phyloP scores from a whole-genome alignment of 2,113 vertebrate species.

The Acinonyx jubatus region DNA sequence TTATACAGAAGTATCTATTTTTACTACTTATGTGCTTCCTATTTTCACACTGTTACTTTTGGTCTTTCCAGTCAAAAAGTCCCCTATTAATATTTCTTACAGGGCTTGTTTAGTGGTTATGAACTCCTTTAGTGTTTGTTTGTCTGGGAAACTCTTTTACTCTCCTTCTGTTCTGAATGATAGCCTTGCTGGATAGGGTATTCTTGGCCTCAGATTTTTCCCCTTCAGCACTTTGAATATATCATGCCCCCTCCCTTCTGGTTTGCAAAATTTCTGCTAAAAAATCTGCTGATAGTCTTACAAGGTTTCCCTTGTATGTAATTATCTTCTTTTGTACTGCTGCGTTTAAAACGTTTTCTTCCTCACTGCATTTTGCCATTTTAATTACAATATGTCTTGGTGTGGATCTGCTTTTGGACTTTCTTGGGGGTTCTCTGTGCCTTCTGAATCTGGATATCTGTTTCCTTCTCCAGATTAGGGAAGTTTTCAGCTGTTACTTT shows the following conservation, averaged over 20 bases:
- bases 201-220: neutral
- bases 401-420: neutral
- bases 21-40: neutral
- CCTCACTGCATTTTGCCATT: neutral
- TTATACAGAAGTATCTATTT: neutral
- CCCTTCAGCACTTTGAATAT: neutral
- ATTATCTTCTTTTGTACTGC: neutral
- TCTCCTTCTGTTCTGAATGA: neutral
- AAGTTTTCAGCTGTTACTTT: neutral
- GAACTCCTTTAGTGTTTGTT: neutral
- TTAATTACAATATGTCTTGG: neutral
- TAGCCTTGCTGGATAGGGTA: neutral
- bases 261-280: neutral
- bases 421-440: neutral
- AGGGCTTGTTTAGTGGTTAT: neutral
- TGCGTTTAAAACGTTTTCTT: neutral
- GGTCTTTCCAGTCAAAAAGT: neutral
- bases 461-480: neutral
- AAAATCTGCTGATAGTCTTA: neutral
- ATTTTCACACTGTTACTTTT: neutral
- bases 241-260: neutral
- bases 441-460: neutral
- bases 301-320: neutral
- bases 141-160: neutral
- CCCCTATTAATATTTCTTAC: neutral